Conservation (phyloP, 2,888 invertebrate species). For the Desoria tigrina region DNA sequence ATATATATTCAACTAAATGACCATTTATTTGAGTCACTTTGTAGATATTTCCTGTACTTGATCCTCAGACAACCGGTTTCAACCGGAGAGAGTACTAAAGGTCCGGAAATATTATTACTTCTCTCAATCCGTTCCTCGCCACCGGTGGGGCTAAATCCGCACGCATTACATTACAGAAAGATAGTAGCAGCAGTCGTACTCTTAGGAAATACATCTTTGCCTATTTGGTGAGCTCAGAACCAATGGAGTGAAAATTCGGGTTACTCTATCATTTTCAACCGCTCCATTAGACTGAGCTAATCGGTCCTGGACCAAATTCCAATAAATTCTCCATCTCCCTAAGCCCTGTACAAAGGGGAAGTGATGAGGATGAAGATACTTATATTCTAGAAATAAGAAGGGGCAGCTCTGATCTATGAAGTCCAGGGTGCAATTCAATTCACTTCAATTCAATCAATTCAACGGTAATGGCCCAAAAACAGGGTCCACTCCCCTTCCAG, state of each 20-base stretch:
- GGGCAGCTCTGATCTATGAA: background rate
- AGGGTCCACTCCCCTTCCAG: background rate
- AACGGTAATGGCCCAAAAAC: slow-evolving; percentile 20
- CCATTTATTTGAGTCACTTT: no score
- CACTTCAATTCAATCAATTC: slow-evolving; percentile 46
- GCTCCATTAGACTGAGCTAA: slow-evolving; percentile 53
- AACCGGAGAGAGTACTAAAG: no score
- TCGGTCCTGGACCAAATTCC: slow-evolving; percentile 47
- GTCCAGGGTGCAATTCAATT: slow-evolving; percentile 31
- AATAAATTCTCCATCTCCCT: slow-evolving; percentile 48
- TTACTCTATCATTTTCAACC: slow-evolving; percentile 53
- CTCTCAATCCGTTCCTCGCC: no score
- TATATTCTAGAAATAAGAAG: background rate
- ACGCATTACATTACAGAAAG: no score
- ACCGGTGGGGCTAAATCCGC: no score
- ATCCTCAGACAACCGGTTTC: no score
- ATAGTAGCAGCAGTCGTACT: no score
- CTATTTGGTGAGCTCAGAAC: background rate
- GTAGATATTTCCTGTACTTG: no score
- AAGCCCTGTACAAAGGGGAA: slow-evolving; percentile 11
- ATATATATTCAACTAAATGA: no score
- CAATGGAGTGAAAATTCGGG: slow-evolving; percentile 53
- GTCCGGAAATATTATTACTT: no score
- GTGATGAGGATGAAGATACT: slow-evolving; percentile 11
- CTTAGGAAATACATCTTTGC: no score